A percentile compares a stretch with the other conserved stretches of the same genome.
phyloP scores from a whole-genome alignment of 2,797 vertebrate genomes.

The Cyclopterus lumpus region DNA sequence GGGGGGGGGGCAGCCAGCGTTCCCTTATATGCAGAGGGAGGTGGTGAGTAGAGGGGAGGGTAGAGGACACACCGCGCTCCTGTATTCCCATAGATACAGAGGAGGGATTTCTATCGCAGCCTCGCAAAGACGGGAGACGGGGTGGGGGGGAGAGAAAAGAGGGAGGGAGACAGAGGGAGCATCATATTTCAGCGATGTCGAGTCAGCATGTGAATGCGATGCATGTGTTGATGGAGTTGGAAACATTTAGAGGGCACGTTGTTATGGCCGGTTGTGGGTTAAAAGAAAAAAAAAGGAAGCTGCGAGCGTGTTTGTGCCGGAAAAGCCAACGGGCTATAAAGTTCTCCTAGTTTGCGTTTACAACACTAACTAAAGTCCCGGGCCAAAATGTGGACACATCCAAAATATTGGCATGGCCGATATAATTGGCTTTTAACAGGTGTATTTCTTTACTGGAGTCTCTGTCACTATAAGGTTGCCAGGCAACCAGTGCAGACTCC shows the following conservation, averaged over 20 bases:
- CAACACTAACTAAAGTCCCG: not conserved
- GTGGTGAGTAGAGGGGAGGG: constrained; percentile 52
- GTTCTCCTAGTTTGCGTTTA: not conserved
- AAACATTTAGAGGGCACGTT: constrained; percentile 55
- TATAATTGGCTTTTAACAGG: not conserved
- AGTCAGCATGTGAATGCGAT: constrained; percentile 76
- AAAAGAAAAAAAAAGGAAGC: not conserved
- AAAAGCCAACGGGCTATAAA: not conserved
- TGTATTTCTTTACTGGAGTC: not conserved
- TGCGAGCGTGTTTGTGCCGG: not conserved
- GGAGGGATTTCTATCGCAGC: constrained; percentile 72
- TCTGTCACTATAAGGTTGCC: not conserved
- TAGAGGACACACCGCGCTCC: constrained; percentile 70
- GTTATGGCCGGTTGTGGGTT: constrained; percentile 20
- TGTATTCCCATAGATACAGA: constrained; percentile 74
- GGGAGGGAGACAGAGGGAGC: constrained; percentile 28
- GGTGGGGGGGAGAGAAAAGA: constrained; percentile 3
- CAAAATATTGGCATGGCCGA: not conserved
- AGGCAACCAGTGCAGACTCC: not conserved
- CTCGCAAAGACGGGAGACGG: constrained; percentile 48
- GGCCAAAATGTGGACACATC: not conserved
- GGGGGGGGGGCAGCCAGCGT: constrained; percentile 37
- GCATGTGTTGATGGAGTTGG: constrained; percentile 66
- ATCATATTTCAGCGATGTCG: constrained; percentile 75
- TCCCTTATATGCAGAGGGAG: constrained; percentile 64